A percentile compares a stretch with the other conserved stretches of the same genome.
These are phyloP conservation scores for Macrostomum lignano DNA, from an alignment of 1,140 invertebrate genomes.

Conservation along the genomic window DNA sequence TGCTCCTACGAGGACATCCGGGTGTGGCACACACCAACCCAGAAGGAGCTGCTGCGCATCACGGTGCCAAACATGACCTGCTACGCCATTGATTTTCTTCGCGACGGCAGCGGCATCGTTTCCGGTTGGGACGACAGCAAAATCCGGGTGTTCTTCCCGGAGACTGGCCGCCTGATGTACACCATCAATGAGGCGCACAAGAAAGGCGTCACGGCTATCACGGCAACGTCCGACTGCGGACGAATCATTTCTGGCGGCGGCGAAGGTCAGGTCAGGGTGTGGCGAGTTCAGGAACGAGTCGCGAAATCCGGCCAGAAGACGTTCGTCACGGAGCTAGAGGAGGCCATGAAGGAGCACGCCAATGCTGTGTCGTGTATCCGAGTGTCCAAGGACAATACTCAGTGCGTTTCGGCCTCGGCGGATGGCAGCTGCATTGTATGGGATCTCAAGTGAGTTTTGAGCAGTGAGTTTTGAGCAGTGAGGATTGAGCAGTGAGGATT, in stretches of 20 bases:
- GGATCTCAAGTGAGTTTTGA: slow-evolving; percentile 40
- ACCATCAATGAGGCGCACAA: slow-evolving; percentile 54
- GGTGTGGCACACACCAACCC: slow-evolving; percentile 45
- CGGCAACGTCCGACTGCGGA: slow-evolving; percentile 39
- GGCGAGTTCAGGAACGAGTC: slow-evolving; percentile 7
- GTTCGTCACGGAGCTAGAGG: slow-evolving; percentile 11
- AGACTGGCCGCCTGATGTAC: slow-evolving; percentile 46
- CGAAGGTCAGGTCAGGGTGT: slow-evolving; percentile 41
- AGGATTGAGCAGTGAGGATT: too few species aligned
- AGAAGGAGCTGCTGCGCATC: slow-evolving; percentile 49
- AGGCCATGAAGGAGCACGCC: slow-evolving; percentile 54
- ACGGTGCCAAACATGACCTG: slow-evolving; percentile 55
- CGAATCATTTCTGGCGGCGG: slow-evolving; percentile 52
- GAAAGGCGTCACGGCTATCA: slow-evolving; percentile 47
- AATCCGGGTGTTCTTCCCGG: slow-evolving; percentile 45
- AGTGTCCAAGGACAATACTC: slow-evolving; percentile 41
- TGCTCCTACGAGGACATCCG: slow-evolving; percentile 50
- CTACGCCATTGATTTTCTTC: slow-evolving; percentile 41
- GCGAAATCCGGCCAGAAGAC: too few species aligned
- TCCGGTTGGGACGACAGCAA: slow-evolving; percentile 49
- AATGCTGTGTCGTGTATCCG: slow-evolving; percentile 50
- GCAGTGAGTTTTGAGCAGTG: too few species aligned
- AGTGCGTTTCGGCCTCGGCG: slow-evolving; percentile 51
- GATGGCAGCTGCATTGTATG: slow-evolving; percentile 71
- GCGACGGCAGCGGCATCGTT: slow-evolving; percentile 46